Evolutionary conservation across 2,888 invertebrate species (phyloP).

Genomic region (Alcis repandata): DNA sequence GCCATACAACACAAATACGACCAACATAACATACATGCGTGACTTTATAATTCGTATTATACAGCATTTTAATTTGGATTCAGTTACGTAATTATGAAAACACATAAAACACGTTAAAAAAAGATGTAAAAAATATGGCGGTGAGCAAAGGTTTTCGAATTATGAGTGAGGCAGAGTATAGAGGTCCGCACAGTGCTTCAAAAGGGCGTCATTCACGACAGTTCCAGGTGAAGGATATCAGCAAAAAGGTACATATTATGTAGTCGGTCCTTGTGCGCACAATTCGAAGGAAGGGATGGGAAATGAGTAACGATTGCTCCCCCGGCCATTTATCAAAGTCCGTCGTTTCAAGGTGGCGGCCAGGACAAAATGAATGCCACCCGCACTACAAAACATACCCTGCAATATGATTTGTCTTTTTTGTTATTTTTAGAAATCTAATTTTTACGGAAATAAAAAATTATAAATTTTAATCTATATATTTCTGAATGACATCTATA

Average conservation of each 20-base stretch:
- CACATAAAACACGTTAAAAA: constrained; percentile 27
- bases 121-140: constrained; percentile 31
- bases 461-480: constrained; percentile 6
- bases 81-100: constrained; percentile 26
- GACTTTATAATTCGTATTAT: constrained; percentile 23
- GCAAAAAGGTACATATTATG: constrained; percentile 71
- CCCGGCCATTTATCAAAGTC: constrained; percentile 82
- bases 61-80: constrained; percentile 24
- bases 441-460: constrained; percentile 21
- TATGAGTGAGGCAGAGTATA: constrained; percentile 36
- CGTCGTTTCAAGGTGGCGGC: constrained; percentile 63
- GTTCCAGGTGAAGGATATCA: constrained; percentile 57
- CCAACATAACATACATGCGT: constrained; percentile 45
- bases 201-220: constrained; percentile 58
- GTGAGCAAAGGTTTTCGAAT: constrained; percentile 49
- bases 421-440: constrained; percentile 20
- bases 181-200: constrained; percentile 52
- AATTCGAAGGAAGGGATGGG: constrained; percentile 71
- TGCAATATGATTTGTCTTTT: constrained; percentile 25
- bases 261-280: constrained; percentile 55
- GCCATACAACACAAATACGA: constrained; percentile 41
- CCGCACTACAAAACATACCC: constrained; percentile 53
- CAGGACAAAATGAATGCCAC: constrained; percentile 67
- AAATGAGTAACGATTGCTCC: constrained; percentile 80
- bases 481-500: constrained; percentile 25